A percentile compares a stretch with the other conserved stretches of the same genome.
Evolutionary conservation across 1,140 invertebrate genomes (phyloP).

Genomic region (Chymomyza costata): DNA sequence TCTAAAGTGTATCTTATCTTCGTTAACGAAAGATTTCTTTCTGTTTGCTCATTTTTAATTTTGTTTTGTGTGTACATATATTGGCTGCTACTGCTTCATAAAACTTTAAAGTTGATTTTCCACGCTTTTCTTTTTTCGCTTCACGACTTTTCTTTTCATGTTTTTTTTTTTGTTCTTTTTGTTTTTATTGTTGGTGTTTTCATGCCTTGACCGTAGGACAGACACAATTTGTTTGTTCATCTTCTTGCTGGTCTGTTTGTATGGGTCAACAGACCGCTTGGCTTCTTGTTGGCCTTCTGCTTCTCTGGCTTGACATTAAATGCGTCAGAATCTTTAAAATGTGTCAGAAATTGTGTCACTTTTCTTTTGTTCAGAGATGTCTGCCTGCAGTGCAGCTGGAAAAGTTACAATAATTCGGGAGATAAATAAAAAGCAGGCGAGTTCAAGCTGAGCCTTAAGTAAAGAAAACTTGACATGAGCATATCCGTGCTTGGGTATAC

Average conservation of each 20-base stretch:
- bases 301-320: not conserved
- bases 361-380: too few relatives aligned
- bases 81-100: slow-evolving; percentile 36
- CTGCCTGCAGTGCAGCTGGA: too few relatives aligned
- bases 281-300: not conserved
- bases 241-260: slow-evolving; percentile 2
- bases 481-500: too few relatives aligned
- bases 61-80: slow-evolving; percentile 22
- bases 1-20: too few relatives aligned
- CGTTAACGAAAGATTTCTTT: too few relatives aligned
- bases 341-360: too few relatives aligned
- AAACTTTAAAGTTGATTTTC: slow-evolving; percentile 41
- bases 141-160: slow-evolving; percentile 1
- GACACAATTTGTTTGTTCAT: slow-evolving; percentile 1
- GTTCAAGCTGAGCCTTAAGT: too few relatives aligned
- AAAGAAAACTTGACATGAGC: too few relatives aligned
- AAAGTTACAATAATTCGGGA: too few relatives aligned
- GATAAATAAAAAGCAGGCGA: too few relatives aligned
- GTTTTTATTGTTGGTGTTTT: not conserved
- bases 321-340: not conserved
- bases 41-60: too few relatives aligned
- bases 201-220: not conserved
- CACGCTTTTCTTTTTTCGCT: slow-evolving; percentile 2
- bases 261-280: not conserved
- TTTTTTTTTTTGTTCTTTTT: slow-evolving; percentile 1